Base-by-base conservation (phyloP, 2,113 vertebrate species). In the Nettapus auritus region DNA sequence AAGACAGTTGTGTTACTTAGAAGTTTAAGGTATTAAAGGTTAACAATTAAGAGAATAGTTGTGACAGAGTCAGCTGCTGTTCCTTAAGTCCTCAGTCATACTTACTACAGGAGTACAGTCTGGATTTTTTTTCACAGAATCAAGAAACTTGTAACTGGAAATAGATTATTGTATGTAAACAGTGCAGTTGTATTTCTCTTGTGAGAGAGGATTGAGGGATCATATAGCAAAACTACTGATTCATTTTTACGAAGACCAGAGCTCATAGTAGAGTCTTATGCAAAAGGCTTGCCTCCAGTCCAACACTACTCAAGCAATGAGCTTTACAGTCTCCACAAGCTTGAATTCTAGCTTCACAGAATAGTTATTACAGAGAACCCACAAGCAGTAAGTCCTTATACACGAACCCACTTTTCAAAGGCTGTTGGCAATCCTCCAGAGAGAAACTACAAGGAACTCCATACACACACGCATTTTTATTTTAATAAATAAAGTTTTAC, bases 401-500 rank as follows among this genome's bases (percentile, higher is more conserved):
- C 11, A 88, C n/a, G 83, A 50, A 15, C 19, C 20, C 40, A n/a
- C 26, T 77, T 71, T 60, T 44, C 71, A 69, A 34, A 71, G 50
- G 31, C 3, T 53, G 68, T 36, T 73, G 53, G 3, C 28, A 86
- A 23, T 34, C 21, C 67, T 62, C 59, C 75, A 62, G 18, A 66
- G 26, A 90, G 46, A 96, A 93, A 74, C 22, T 9, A 92, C 78
- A 77, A 52, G 36, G 36, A 88, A 79, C 62, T 95, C n/a, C 70
- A 42, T 34, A 86, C 89, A 95, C 92, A 86, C 96, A 97, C 74
- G 0, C 4, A 34, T 92, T 94, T 98, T 93, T 96, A 79, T 97
- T 97, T 97, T 95, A 98, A 98, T 98, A 97, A 97, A 96, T 96
- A 98, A 86, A 96, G 82, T 93, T 89, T 91, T 94, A 93, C 94